Evolutionary conservation across 2,888 invertebrate species (phyloP).

Genomic region (Tinea pellionella): DNA sequence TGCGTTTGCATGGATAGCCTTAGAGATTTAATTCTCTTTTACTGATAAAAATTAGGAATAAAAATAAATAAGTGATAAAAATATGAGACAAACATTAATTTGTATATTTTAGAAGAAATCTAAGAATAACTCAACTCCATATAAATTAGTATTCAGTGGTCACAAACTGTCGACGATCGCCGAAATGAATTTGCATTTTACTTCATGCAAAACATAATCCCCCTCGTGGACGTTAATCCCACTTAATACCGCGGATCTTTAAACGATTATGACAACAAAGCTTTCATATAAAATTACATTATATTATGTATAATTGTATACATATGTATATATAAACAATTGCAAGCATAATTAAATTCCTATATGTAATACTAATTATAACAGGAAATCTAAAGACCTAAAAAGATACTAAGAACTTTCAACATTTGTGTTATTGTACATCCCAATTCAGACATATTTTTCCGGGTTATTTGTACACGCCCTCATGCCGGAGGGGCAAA

Average conservation of each 20-base stretch:
- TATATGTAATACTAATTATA: too few species aligned
- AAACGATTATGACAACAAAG: conserved; percentile 11
- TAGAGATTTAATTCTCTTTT: too few species aligned
- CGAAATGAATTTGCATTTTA: conserved; percentile 14
- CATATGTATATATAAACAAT: too few species aligned
- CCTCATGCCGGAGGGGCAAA: not conserved
- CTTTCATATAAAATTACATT: not conserved
- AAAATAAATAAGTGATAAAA: too few species aligned
- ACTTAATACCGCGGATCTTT: not conserved
- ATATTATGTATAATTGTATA: not conserved
- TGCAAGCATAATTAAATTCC: too few species aligned
- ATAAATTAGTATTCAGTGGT: conserved; percentile 13
- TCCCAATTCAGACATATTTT: not conserved
- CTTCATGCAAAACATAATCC: conserved; percentile 11
- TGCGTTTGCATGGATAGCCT: too few species aligned
- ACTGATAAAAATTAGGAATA: too few species aligned
- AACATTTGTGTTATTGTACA: not conserved
- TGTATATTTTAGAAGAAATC: not conserved
- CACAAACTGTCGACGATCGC: conserved; percentile 11
- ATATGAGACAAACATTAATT: too few species aligned
- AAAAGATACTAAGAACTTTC: not conserved
- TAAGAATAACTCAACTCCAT: not conserved
- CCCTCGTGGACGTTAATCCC: conserved; percentile 12
- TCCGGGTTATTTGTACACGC: not conserved
- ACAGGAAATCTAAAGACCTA: too few species aligned